phyloP scores from a whole-genome alignment of 2,797 vertebrate species.

The Emys orbicularis region DNA sequence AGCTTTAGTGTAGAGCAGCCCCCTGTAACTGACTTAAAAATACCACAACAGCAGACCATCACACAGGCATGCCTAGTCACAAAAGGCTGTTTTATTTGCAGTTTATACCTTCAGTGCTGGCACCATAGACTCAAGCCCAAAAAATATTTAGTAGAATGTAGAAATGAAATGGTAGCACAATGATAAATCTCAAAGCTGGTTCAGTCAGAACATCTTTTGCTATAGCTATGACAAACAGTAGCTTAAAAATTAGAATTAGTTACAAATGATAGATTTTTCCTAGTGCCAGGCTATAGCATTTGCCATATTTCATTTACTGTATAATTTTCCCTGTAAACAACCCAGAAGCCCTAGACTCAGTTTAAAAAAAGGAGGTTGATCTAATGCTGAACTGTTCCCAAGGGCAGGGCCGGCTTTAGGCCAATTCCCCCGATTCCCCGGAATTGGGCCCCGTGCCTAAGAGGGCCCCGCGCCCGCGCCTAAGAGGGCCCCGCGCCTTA shows the following conservation, averaged over 20 bases:
- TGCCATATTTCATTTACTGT: slow-evolving; percentile 68
- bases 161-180: slow-evolving; percentile 67
- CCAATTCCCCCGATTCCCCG: too few relatives aligned
- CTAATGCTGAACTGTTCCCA: slow-evolving; percentile 53
- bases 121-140: not conserved
- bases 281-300: slow-evolving; percentile 52
- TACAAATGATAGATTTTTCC: slow-evolving; percentile 67
- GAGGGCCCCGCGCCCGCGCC: too few relatives aligned
- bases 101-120: slow-evolving; percentile 36
- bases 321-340: slow-evolving; percentile 73
- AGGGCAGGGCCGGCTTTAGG: not conserved
- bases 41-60: not conserved
- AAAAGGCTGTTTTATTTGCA: slow-evolving; percentile 41
- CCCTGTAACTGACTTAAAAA: not conserved
- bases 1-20: too few relatives aligned
- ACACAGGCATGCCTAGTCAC: not conserved
- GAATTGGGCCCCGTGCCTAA: too few relatives aligned
- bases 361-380: slow-evolving; percentile 57
- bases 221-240: slow-evolving; percentile 71
- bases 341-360: slow-evolving; percentile 46
- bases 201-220: slow-evolving; percentile 72
- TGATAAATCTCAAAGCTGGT: slow-evolving; percentile 73
- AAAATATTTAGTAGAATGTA: slow-evolving; percentile 71
- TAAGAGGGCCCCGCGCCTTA: too few relatives aligned
- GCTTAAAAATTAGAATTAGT: slow-evolving; percentile 78